Percentiles rank a stretch among this genome's conserved stretches.
Conservation (phyloP, 1,140 invertebrate species). For the Zeugodacus cucurbitae region DNA sequence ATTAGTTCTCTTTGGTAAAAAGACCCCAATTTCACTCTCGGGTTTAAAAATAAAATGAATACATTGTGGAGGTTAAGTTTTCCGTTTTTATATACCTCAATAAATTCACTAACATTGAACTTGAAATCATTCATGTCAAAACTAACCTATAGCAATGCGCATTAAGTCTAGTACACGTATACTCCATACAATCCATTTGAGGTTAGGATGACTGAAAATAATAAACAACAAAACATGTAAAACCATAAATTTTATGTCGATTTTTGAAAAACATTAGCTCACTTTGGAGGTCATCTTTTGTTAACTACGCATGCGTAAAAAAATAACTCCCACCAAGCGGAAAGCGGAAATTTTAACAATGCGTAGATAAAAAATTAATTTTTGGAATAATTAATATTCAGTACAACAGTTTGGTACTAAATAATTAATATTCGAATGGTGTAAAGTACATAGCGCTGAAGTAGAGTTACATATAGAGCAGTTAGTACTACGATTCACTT, state of each 20-base stretch:
- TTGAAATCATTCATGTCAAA: neutral
- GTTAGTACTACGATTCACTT: no score
- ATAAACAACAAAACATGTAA: neutral
- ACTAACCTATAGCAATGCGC: neutral
- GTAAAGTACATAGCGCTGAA: no score
- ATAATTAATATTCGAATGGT: no score
- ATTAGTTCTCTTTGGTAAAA: no score
- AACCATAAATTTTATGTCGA: neutral
- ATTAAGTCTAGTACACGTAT: neutral
- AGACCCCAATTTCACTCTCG: no score
- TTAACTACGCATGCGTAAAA: slow-evolving; percentile 6
- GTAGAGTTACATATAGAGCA: no score
- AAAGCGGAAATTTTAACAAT: neutral
- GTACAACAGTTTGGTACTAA: no score
- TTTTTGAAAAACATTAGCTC: neutral
- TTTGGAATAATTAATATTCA: no score
- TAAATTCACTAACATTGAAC: neutral
- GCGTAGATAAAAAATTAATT: neutral
- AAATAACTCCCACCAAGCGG: slow-evolving; percentile 1
- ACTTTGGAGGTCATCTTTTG: neutral
- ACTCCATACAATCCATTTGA: neutral
- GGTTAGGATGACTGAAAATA: no score
- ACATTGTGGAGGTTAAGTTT: no score
- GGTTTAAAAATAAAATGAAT: no score
- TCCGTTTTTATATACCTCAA: no score